A percentile compares a stretch with the other conserved stretches of the same genome.
Conservation (phyloP, 2,113 vertebrate genomes). For the Ammodytes dubius region DNA sequence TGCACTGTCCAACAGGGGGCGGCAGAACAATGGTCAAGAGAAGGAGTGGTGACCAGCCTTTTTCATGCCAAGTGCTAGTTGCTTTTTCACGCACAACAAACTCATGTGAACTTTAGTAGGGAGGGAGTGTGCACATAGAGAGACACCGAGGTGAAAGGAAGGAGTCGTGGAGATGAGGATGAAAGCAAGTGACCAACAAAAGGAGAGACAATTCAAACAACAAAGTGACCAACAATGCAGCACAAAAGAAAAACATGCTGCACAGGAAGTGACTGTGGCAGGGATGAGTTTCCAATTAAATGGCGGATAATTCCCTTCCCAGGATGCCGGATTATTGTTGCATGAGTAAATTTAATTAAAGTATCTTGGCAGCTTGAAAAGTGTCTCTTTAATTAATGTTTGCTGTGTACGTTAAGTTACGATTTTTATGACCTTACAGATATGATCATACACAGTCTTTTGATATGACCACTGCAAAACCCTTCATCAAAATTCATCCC, state of each 20-base stretch:
- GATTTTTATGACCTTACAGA: background rate
- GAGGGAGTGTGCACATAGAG: background rate
- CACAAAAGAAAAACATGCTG: constrained; percentile 52
- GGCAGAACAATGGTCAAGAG: constrained; percentile 48
- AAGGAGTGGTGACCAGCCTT: background rate
- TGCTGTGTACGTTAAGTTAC: background rate
- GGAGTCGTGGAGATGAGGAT: background rate
- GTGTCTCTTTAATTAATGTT: background rate
- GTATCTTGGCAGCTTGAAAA: constrained; percentile 1
- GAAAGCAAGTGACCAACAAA: constrained; percentile 23
- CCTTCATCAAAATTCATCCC: constrained; percentile 71
- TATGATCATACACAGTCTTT: background rate
- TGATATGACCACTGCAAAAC: background rate
- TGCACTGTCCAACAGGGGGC: constrained; percentile 67
- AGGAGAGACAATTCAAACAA: constrained; percentile 1
- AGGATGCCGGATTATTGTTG: constrained; percentile 7
- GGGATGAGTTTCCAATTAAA: constrained; percentile 74
- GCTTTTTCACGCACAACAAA: constrained; percentile 24
- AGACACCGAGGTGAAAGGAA: background rate
- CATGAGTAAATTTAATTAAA: background rate
- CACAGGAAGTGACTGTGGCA: constrained; percentile 20
- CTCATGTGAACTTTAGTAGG: background rate
- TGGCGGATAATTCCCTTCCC: constrained; percentile 30
- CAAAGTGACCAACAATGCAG: constrained; percentile 37
- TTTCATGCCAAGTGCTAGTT: constrained; percentile 49